Evolutionary conservation across 2,888 invertebrate genomes (phyloP), one percentile per base, ranked within the genome.

Genomic region (Cerastis leucographa): DNA sequence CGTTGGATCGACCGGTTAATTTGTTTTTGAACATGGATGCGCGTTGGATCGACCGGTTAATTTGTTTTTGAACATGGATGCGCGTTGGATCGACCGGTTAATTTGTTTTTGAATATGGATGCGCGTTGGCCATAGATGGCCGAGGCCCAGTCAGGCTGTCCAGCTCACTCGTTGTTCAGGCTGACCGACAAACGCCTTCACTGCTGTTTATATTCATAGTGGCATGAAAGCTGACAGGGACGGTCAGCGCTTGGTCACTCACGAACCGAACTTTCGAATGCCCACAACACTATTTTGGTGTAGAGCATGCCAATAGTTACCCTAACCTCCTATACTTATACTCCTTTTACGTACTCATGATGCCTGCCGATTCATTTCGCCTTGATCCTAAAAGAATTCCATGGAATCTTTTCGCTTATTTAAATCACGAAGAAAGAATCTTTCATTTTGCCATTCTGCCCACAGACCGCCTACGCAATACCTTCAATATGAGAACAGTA

Each of bases 401-500:
- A n/a, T 75, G 14, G 44, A 81, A 54, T 67, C n/a, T 69, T 62
- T 69, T 69, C 42, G 71, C 46, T 66, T 76, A 71, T 69, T 72
- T 76, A 76, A 81, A 81, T 59, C 59, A 71, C 51, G 19, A 59
- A 62, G 59, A 77, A 76, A 68, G 59, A 71, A 81, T 81, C 46
- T 69, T 72, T 76, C 59, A 76, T 59, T 81, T 76, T 65, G 25
- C 71, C 71, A 61, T 46, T 81, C 76, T 67, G 44, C 51, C 71
- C 64, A 76, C 77, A 65, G 44, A 35, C 64, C 61, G 42, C 77
- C 81, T 49, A 72, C 77, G 69, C 51, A 71, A 42, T 64, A 72
- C 71, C 65, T 76, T 76, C 51, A 81, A 81, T 70, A 67, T 71
- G 42, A 80, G 59, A 46, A 80, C 80, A 61, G 64, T 64, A 70